Evolutionary conservation across 2,888 invertebrate species (phyloP), one percentile per base, ranked within the genome.

Genomic region (Andricus quercusramuli): DNA sequence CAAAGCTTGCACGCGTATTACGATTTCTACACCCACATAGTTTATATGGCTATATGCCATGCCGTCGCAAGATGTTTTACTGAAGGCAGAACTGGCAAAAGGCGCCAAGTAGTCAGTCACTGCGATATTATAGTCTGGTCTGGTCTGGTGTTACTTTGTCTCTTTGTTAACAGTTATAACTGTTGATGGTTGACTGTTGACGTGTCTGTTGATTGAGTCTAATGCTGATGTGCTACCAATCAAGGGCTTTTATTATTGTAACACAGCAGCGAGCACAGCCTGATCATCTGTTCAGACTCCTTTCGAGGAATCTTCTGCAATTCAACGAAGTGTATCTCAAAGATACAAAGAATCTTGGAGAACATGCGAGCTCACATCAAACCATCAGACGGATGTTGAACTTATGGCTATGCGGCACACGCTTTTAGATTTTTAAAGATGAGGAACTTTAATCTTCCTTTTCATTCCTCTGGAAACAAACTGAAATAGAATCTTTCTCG

Each of bases 51-150:
- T 64, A 44, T 41, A 64, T 65, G 32, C n/a, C 56, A 64, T 65
- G 32, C n/a, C 56, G 20, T 41, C 47, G 41, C 32, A 64, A 78
- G 80, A 77, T 70, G 83, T 83, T 85, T 88, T 86, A 86, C 86
- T 86, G 81, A 62, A 77, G 76, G 15, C 17, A 15, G 47, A 83
- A 86, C 62, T 74, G 70, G 3, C 47, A 15, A 15, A 83, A 86
- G 87, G 87, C 87, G 87, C 87, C 87, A 85, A 83, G 82, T 82
- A 82, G 81, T 83, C 82, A 80, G 78, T 84, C 80, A 78, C 80
- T 84, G 77, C 80, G 82, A n/a, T 56, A 56, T 56, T 56, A 56
- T 56, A 56, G 20, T 56, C n/a, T 56, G 41, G 41, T 37, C 37
- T 37, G 37, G 37, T 9, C 9, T 41, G 13, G 9, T 17, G 47